Base-by-base conservation (phyloP, 2,797 vertebrate genomes). In the Parauchenoglanis punctatus region DNA sequence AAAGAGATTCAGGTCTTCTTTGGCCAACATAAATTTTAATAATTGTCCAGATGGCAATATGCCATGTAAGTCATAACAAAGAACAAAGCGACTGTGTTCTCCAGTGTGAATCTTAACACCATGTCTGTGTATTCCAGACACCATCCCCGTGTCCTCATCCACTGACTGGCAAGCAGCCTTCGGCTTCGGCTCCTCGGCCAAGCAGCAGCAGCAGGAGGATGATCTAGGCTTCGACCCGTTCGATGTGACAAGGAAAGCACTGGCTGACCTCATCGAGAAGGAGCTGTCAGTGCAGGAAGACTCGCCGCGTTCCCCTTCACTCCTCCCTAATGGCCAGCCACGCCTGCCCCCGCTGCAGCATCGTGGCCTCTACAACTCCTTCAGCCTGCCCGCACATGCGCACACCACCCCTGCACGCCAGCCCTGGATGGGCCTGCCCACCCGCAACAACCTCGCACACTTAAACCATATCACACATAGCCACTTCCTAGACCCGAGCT, bases 141-240 rank as follows among this genome's bases (percentile, higher is more conserved):
- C 98, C 92, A 99, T 99, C 94, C 98, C 98, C 87, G 98, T 99
- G 91, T 97, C 98, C 18, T 99, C 98, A 83, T 99, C 98, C 91
- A 99, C 98, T 95, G 98, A 99, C 96, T 99, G 98, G 98, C 98
- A 99, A 96, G 98, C 98, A 7, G 98, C 98, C 8, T 99, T 99
- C 87, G 98, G 98, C 92, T 99, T 99, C 88, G 98, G 98, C 94
- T 99, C 98, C 87, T 99, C 98, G 91, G 98, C 92, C 88, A 96
- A 96, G 85, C 91, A 92, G 92, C 95, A 97, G 94, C 97, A 99
- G 92, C 98, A 98, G 95, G 98, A 99, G 90, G 98, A 99, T 85
- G 98, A 99, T 94, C 96, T 99, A 90, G 98, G 98, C 92, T 99
- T 99, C 90, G 98, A 99, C 93, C 98, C 98, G 49, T 99, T 99